Evolutionary conservation across 2,888 invertebrate species (phyloP), one percentile per base, ranked within the genome.

Genomic region (Halictus quadricinctus): DNA sequence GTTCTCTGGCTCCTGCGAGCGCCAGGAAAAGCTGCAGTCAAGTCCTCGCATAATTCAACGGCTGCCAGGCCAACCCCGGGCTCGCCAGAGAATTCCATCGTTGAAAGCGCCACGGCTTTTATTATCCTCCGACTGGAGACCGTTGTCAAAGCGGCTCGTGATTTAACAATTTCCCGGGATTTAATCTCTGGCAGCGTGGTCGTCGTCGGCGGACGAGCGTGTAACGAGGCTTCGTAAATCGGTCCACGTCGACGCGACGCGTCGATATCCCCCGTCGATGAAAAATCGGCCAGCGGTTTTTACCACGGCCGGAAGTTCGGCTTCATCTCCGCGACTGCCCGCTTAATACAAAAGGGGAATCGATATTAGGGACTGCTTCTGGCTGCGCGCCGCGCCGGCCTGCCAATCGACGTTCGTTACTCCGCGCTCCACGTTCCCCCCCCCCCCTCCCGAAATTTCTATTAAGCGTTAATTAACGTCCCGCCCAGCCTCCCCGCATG

Each of bases 161-260:
- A 85, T 88, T 89, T 87, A 89, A 88, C 76, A 87, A 88, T 89
- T 85, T 86, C 72, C 83, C 72, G 25, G 69, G 70, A 60, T 81
- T 89, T 84, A 81, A 88, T 87, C 83, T 73, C 25, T 50, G 77
- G 48, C 70, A 41, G 60, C 15, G 50, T 29, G 69, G 72, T 74
- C 64, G 60, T 29, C 72, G 72, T 74, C 69, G 60, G 13, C 54
- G 21, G 66, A n/a, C 66, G 72, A 76, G 72, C 72, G 46, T 79
- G 72, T 81, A 78, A 81, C 84, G 64, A 75, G 77, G 70, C 75
- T 70, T 43, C 70, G 70, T 70, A 70, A 85, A 72, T 80, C 25
- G 25, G 29, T 29, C 7, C 7, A 29, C 73, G 72, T 70, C 66
- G 73, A 58, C 25, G 48, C 66, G 73, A 58, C 25, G 48, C 15